phyloP scores from a whole-genome alignment of 1,140 invertebrate genomes.

The Lanistes nyassanus region DNA sequence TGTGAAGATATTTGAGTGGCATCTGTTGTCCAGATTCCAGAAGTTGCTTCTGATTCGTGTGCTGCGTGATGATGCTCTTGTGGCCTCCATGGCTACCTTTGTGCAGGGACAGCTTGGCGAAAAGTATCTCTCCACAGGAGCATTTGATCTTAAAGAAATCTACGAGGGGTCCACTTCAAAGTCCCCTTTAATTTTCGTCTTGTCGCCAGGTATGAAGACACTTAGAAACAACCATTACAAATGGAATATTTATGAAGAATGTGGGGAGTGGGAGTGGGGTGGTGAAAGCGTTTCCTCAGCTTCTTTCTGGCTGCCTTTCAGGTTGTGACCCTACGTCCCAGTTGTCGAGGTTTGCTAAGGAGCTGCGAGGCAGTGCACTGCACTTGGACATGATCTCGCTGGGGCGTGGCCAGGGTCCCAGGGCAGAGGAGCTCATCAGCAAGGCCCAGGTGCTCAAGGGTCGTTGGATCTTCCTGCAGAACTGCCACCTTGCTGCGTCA shows the following conservation, averaged over 20 bases:
- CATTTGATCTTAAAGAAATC: constrained; percentile 64
- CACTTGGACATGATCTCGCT: constrained; percentile 68
- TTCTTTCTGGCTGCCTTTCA: constrained; percentile 20
- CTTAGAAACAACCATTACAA: neutral
- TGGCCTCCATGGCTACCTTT: constrained; percentile 53
- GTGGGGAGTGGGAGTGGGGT: no score
- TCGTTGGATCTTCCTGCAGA: constrained; percentile 74
- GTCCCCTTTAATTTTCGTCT: constrained; percentile 61
- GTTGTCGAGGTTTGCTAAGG: constrained; percentile 64
- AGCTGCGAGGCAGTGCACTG: constrained; percentile 58
- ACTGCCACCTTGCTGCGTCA: constrained; percentile 65
- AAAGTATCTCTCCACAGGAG: constrained; percentile 55
- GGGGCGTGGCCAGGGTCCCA: constrained; percentile 64
- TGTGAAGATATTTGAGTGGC: constrained; percentile 52
- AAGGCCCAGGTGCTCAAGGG: constrained; percentile 66
- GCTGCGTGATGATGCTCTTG: constrained; percentile 52
- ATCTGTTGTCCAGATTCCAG: constrained; percentile 55
- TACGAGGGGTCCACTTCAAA: constrained; percentile 60
- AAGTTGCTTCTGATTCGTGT: constrained; percentile 61
- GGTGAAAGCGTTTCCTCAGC: neutral
- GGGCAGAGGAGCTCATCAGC: constrained; percentile 64
- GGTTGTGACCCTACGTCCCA: constrained; percentile 64
- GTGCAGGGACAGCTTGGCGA: constrained; percentile 56
- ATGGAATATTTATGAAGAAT: neutral
- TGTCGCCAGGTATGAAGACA: constrained; percentile 56